These are phyloP conservation scores for Nematolebias whitei DNA, from an alignment of 2,113 vertebrate genomes.

Conservation along the genomic window DNA sequence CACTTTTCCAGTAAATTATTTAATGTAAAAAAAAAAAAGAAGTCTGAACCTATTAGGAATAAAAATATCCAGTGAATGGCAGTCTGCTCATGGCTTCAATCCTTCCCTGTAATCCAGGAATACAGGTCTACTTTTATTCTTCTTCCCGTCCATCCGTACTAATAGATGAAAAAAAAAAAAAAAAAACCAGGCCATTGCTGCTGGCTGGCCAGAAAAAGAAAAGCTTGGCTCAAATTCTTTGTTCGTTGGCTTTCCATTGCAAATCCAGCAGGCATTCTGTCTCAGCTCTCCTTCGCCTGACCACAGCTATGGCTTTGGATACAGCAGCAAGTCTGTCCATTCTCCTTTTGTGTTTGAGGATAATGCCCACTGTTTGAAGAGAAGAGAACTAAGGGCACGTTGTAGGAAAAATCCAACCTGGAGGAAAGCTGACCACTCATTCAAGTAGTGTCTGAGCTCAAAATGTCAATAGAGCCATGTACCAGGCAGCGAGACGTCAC, in stretches of 20 bases:
- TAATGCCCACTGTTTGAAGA: constrained; percentile 70
- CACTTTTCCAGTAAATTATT: constrained; percentile 74
- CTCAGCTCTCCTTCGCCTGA: constrained; percentile 68
- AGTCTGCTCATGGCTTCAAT: constrained; percentile 62
- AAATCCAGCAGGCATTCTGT: constrained; percentile 75
- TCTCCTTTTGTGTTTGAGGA: constrained; percentile 73
- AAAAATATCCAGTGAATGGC: constrained; percentile 68
- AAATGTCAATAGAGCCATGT: constrained; percentile 19
- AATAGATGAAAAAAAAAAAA: constrained; percentile 43
- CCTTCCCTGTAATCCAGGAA: constrained; percentile 56
- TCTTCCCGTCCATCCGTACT: constrained; percentile 49
- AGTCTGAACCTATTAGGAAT: constrained; percentile 64
- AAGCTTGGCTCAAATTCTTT: constrained; percentile 73
- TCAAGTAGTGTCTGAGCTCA: constrained; percentile 23
- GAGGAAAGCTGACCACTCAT: constrained; percentile 29
- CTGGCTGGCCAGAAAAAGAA: constrained; percentile 64
- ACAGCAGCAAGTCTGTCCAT: constrained; percentile 71
- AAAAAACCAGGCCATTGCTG: constrained; percentile 56
- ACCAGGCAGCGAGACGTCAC: too few species aligned
- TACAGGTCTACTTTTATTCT: constrained; percentile 17
- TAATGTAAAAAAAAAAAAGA: constrained; percentile 56
- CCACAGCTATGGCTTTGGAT: constrained; percentile 75
- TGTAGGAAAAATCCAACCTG: constrained; percentile 38
- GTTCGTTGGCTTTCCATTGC: constrained; percentile 78
- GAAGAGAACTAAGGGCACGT: constrained; percentile 49